Conservation (phyloP, 2,797 vertebrate species). For the Megaceryle alcyon region DNA sequence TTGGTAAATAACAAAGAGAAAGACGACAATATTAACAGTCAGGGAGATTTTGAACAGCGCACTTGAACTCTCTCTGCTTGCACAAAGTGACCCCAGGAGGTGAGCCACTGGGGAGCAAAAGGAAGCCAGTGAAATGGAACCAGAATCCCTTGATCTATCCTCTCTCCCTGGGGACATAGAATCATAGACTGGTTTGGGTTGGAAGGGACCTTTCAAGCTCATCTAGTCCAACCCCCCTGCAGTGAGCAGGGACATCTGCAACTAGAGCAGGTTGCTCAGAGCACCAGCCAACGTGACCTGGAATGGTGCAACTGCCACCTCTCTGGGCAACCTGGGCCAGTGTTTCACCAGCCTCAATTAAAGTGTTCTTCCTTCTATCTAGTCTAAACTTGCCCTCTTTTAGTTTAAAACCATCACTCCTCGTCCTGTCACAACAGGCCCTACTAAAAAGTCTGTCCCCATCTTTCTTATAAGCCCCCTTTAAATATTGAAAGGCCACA, state of each 20-base stretch:
- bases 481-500: not conserved
- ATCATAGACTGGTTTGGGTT: not conserved
- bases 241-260: not conserved
- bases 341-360: accelerated
- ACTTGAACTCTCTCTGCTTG: not conserved
- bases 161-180: not conserved
- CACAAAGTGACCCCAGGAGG: not conserved
- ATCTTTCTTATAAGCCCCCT: not conserved
- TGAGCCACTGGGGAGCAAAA: not conserved
- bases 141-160: not conserved
- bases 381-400: not conserved
- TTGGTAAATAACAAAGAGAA: not conserved
- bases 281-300: accelerated
- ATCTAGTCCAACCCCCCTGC: not conserved
- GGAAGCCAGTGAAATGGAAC: not conserved
- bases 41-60: not conserved
- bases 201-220: not conserved
- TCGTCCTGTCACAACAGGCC: not conserved
- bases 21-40: not conserved
- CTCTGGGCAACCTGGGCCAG: not conserved
- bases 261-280: accelerated
- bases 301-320: accelerated
- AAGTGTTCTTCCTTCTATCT: not conserved
- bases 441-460: not conserved
- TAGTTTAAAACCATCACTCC: not conserved